Evolutionary conservation across 2,888 invertebrate species (phyloP).

Genomic region (Melanargia galathea): DNA sequence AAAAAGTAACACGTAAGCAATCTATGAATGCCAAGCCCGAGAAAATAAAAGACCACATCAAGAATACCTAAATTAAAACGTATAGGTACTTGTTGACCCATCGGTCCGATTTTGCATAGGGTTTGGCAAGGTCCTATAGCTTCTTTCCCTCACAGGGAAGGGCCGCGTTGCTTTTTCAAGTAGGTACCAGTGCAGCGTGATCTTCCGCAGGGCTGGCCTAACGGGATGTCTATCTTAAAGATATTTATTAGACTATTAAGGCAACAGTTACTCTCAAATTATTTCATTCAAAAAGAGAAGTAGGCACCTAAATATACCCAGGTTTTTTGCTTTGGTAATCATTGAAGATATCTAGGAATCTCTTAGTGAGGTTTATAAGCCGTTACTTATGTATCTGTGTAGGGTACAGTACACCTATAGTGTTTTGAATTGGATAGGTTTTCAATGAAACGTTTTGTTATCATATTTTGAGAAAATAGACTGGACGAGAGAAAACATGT

Average conservation of each 20-base stretch:
- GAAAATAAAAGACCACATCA: too few relatives aligned
- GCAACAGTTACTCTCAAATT: slow-evolving; percentile 31
- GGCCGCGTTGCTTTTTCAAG: not conserved
- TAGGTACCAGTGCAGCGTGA: slow-evolving; percentile 42
- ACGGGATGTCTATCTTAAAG: slow-evolving; percentile 45
- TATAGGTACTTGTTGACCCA: not conserved
- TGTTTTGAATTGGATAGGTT: too few relatives aligned
- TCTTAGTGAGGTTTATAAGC: not conserved
- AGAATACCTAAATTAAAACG: too few relatives aligned
- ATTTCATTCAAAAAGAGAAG: slow-evolving; percentile 12
- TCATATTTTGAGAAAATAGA: too few relatives aligned
- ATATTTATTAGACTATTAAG: slow-evolving; percentile 38
- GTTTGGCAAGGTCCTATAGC: not conserved
- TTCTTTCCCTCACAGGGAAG: not conserved
- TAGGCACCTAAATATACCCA: not conserved
- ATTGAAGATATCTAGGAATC: slow-evolving; percentile 1
- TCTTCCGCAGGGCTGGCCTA: slow-evolving; percentile 47
- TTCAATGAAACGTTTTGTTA: too few relatives aligned
- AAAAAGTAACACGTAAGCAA: too few relatives aligned
- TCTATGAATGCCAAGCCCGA: too few relatives aligned
- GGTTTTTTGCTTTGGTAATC: slow-evolving; percentile 11
- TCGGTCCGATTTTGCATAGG: not conserved
- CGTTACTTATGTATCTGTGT: too few relatives aligned
- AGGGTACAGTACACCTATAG: too few relatives aligned
- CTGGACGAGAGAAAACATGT: too few relatives aligned